These are phyloP conservation scores for Trichechus manatus DNA, from an alignment of 2,113 vertebrate genomes.

Conservation along the genomic window DNA sequence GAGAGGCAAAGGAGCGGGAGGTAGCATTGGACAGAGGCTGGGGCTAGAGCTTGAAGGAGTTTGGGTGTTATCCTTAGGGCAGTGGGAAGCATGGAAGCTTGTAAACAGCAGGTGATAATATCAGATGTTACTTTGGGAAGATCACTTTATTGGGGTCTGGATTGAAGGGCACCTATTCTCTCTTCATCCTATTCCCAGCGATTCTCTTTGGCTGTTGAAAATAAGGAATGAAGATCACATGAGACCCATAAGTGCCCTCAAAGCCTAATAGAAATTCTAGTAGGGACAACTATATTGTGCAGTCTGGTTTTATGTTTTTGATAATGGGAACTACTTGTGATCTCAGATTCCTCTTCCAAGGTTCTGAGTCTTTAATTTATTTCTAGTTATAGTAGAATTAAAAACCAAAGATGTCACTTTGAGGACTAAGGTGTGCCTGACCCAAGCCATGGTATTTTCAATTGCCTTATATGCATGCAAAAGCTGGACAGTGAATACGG, in stretches of 20 bases:
- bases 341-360: not conserved
- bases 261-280: not conserved
- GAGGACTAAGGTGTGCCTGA: no score
- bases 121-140: not conserved
- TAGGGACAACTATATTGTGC: no score
- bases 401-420: no score
- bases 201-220: not conserved
- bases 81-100: not conserved
- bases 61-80: not conserved
- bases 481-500: no score
- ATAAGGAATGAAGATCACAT: not conserved
- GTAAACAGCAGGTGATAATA: not conserved
- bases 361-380: slow-evolving; percentile 33
- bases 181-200: fast-evolving
- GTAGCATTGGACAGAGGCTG: not conserved
- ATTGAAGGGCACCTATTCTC: not conserved
- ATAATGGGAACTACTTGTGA: slow-evolving; percentile 18
- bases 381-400: not conserved
- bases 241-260: not conserved
- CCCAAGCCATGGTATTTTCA: no score
- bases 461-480: no score
- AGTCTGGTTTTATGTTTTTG: not conserved
- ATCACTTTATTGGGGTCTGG: not conserved
- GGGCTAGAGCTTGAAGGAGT: not conserved
- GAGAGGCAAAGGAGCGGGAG: not conserved